Evolutionary conservation across 2,113 vertebrate genomes (phyloP).

Genomic region (Pachypanchax playfairii): DNA sequence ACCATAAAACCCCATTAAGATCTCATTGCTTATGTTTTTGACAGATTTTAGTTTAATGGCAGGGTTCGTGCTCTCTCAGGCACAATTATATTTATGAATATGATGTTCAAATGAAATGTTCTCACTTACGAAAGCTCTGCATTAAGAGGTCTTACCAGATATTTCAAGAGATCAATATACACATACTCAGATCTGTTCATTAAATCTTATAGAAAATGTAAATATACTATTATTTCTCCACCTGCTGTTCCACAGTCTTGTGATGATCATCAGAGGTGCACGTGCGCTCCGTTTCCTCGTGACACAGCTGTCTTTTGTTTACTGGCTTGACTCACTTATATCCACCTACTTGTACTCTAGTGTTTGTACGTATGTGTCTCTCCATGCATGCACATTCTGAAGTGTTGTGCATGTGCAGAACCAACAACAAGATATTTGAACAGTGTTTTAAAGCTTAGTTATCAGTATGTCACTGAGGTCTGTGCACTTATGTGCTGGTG

Average conservation of each 20-base stretch:
- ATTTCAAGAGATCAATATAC: no score
- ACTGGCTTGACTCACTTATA: slow-evolving; percentile 50
- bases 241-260: not conserved
- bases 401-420: slow-evolving; percentile 1
- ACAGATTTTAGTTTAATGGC: not conserved
- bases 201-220: not conserved
- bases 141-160: no score
- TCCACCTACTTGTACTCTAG: slow-evolving; percentile 13
- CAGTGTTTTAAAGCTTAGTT: slow-evolving; percentile 22
- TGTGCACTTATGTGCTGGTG: no score
- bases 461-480: slow-evolving; percentile 45
- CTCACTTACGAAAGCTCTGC: not conserved
- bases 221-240: not conserved
- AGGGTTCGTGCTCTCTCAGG: not conserved
- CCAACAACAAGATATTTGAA: slow-evolving; percentile 5
- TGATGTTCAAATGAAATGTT: not conserved
- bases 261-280: slow-evolving; percentile 19
- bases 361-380: slow-evolving; percentile 5
- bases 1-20: not conserved
- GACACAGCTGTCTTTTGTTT: slow-evolving; percentile 42
- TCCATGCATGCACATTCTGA: slow-evolving; percentile 14
- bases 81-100: not conserved
- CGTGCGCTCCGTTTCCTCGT: slow-evolving; percentile 23
- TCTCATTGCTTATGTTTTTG: not conserved
- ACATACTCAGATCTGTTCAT: not conserved